phyloP scores from a whole-genome alignment of 2,888 invertebrate genomes.

The Limnephilus marmoratus region DNA sequence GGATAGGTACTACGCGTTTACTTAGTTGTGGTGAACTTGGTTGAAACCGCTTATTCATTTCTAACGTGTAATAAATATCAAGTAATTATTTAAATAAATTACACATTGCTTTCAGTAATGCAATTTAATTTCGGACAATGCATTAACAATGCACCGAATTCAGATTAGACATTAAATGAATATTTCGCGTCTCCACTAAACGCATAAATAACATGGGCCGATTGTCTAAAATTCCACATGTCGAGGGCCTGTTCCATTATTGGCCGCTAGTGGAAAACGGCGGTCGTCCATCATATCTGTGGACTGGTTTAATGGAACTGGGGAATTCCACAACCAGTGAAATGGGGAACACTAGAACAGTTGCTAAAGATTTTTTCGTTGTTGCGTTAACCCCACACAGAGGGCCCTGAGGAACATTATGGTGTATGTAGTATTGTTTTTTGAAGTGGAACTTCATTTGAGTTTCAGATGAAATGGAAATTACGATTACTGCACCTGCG shows the following conservation, averaged over 20 bases:
- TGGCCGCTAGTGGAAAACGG: background rate
- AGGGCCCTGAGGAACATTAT: too few species aligned
- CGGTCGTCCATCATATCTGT: background rate
- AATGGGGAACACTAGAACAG: background rate
- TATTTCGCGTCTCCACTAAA: background rate
- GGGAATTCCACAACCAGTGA: background rate
- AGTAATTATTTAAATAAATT: background rate
- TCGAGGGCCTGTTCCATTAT: background rate
- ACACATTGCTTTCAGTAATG: background rate
- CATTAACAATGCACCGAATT: background rate
- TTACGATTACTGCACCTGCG: too few species aligned
- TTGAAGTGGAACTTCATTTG: too few species aligned
- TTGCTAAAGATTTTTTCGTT: background rate
- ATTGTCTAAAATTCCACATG: slow-evolving; percentile 2
- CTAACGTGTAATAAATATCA: background rate
- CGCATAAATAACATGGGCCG: background rate
- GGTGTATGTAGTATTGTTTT: too few species aligned
- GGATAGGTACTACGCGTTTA: too few species aligned
- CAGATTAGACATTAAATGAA: background rate
- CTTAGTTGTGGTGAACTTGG: too few species aligned
- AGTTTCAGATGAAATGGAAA: too few species aligned
- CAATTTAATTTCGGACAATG: background rate
- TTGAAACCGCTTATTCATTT: too few species aligned
- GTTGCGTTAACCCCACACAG: too few species aligned
- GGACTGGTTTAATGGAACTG: background rate